A percentile compares a stretch with the other conserved stretches of the same genome.
Conservation (phyloP, 2,797 vertebrate species). For the Australoheros facetus region DNA sequence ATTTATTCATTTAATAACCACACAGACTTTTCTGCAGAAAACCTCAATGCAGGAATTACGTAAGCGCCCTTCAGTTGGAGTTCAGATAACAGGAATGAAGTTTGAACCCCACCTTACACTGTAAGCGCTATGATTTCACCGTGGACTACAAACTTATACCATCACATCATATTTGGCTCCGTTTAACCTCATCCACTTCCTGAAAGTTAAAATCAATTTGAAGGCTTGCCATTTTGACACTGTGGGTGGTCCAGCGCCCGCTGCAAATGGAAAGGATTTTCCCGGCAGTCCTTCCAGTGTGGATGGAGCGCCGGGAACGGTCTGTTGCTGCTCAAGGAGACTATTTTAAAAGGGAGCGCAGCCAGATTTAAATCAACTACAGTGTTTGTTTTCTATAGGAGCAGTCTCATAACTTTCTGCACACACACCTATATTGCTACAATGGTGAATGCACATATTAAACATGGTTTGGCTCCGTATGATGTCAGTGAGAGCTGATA, state of each 20-base stretch:
- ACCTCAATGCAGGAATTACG: neutral
- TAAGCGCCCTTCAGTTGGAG: neutral
- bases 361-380: accelerated
- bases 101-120: neutral
- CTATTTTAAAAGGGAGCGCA: neutral
- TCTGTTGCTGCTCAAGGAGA: neutral
- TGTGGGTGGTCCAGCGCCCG: neutral
- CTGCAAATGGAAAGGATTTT: neutral
- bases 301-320: neutral
- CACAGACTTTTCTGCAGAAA: neutral
- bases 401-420: no score
- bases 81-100: neutral
- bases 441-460: no score
- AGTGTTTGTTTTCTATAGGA: neutral
- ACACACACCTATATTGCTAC: neutral
- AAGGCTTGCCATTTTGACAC: neutral
- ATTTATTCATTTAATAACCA: neutral
- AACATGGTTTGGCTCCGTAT: no score
- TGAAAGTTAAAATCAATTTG: neutral
- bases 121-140: neutral
- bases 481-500: no score
- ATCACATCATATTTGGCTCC: neutral
- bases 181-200: neutral
- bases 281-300: neutral
- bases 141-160: neutral